Evolutionary conservation across 2,113 vertebrate species (phyloP).

Genomic region (Trachemys scripta): DNA sequence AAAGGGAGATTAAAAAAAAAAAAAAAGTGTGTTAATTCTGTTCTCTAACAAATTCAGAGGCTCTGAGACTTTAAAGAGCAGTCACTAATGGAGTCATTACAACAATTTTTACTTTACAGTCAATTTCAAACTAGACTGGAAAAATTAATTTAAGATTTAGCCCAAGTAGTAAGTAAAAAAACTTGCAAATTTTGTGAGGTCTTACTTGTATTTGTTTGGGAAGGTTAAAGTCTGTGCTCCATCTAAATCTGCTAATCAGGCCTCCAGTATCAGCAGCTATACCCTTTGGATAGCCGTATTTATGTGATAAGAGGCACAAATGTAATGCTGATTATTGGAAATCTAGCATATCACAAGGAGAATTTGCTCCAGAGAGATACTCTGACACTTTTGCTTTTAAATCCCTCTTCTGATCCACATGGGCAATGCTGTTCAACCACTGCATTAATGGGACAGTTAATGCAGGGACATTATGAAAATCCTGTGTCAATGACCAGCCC

Average conservation of each 20-base stretch:
- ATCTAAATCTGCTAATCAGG: not conserved
- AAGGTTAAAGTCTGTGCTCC: not conserved
- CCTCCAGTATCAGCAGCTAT: not conserved
- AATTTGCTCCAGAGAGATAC: not conserved
- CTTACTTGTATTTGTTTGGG: not conserved
- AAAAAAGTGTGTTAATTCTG: not conserved
- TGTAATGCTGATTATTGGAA: not conserved
- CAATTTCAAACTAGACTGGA: slow-evolving; percentile 15
- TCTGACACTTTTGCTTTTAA: not conserved
- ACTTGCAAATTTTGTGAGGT: not conserved
- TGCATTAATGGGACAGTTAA: not conserved
- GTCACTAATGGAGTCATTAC: not conserved
- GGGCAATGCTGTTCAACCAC: not conserved
- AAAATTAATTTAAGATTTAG: not conserved
- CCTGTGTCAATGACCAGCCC: not conserved
- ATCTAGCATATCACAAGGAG: not conserved
- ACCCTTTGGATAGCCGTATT: not conserved
- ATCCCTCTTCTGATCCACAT: not conserved
- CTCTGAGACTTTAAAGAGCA: slow-evolving; percentile 14
- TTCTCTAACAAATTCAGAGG: not conserved
- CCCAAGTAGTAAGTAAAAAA: not conserved
- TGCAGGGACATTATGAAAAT: not conserved
- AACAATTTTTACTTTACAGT: not conserved
- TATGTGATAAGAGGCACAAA: not conserved
- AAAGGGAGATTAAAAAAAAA: not conserved